A percentile compares a stretch with the other conserved stretches of the same genome.
Evolutionary conservation across 1,140 invertebrate species (phyloP).

Genomic region (Lethocerus indicus): DNA sequence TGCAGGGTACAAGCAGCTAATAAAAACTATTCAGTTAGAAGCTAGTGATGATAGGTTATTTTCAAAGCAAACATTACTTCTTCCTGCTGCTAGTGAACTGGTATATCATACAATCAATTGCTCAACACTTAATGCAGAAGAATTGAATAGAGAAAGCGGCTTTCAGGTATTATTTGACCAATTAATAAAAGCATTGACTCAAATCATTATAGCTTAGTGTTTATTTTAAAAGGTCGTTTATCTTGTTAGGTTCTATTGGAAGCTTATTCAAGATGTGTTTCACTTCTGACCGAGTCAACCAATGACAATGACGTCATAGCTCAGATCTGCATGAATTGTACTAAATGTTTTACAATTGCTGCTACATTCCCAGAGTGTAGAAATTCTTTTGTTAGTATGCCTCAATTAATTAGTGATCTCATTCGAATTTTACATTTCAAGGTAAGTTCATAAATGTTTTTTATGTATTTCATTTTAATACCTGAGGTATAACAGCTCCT

Average conservation of each 20-base stretch:
- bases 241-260: constrained; percentile 52
- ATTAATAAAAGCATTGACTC: neutral
- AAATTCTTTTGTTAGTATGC: constrained; percentile 71
- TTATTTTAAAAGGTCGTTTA: neutral
- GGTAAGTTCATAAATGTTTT: constrained; percentile 33
- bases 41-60: constrained; percentile 87
- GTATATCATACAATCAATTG: constrained; percentile 93
- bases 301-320: constrained; percentile 68
- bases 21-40: constrained; percentile 90
- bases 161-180: constrained; percentile 44
- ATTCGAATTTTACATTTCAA: constrained; percentile 81
- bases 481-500: no score
- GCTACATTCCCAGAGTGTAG: constrained; percentile 85
- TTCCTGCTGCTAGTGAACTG: constrained; percentile 83
- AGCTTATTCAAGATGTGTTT: constrained; percentile 81
- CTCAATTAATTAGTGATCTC: constrained; percentile 71
- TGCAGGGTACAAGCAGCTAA: constrained; percentile 93
- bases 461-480: no score
- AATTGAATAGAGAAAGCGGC: constrained; percentile 83
- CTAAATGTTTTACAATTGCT: constrained; percentile 83
- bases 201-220: neutral
- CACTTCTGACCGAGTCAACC: constrained; percentile 63
- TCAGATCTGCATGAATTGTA: constrained; percentile 81
- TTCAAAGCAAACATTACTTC: constrained; percentile 65
- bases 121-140: constrained; percentile 94